Conservation (phyloP, 1,140 invertebrate genomes). For the Gryllus bimaculatus region DNA sequence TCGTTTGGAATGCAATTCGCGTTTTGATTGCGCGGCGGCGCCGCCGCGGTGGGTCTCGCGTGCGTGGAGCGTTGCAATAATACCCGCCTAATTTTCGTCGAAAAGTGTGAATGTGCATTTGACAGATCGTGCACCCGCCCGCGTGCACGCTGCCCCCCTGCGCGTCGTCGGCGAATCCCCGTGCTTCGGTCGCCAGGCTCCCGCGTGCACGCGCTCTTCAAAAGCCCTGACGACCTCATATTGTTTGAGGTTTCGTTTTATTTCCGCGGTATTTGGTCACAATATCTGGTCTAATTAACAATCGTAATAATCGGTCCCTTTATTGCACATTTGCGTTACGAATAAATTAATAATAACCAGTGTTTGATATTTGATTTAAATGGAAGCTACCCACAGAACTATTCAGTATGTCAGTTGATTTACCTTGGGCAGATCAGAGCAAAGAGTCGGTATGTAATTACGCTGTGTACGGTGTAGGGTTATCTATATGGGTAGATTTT, state of each 20-base stretch:
- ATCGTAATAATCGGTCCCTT: not conserved
- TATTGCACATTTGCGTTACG: not conserved
- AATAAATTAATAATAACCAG: not conserved
- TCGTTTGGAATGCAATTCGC: too few species aligned
- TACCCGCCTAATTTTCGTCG: not conserved
- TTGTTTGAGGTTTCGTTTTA: slow-evolving; percentile 1
- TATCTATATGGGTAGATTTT: too few species aligned
- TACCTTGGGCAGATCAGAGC: not conserved
- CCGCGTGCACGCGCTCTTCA: not conserved
- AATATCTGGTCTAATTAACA: not conserved
- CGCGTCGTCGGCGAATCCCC: too few species aligned
- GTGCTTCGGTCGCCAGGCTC: not conserved
- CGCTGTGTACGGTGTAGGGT: too few species aligned
- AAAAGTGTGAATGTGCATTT: not conserved
- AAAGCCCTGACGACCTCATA: not conserved
- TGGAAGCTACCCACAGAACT: not conserved
- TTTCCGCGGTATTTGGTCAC: not conserved
- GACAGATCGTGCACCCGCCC: not conserved
- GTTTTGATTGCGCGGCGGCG: too few species aligned
- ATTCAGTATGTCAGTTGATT: not conserved
- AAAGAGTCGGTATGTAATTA: too few species aligned
- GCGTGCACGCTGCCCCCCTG: too few species aligned
- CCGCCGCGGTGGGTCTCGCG: too few species aligned
- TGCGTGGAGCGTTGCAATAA: not conserved
- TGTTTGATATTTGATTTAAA: not conserved